Percentiles rank a stretch among this genome's conserved stretches.
Conservation (phyloP, 2,113 vertebrate species). For the Jaculus jaculus region DNA sequence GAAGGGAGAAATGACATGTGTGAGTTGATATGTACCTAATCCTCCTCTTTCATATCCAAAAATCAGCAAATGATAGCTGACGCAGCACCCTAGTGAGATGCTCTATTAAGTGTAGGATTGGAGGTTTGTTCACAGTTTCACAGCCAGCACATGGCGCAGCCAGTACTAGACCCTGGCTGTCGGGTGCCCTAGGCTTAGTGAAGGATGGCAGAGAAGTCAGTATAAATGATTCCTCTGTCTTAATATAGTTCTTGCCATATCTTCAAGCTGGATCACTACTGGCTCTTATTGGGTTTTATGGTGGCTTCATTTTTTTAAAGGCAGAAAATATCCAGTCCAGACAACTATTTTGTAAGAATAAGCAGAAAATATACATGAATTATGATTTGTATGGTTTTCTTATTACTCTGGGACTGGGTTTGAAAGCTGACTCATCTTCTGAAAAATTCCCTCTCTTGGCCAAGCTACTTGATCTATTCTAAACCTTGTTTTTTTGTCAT, state of each 20-base stretch:
- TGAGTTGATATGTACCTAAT: background rate
- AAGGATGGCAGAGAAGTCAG: background rate
- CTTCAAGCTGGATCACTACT: background rate
- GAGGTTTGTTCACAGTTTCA: background rate
- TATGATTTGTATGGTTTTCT: background rate
- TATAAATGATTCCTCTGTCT: background rate
- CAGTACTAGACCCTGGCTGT: background rate
- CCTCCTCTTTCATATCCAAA: background rate
- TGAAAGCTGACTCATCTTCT: background rate
- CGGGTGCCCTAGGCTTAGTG: background rate
- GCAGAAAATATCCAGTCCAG: background rate
- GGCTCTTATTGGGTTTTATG: background rate
- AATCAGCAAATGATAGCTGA: background rate
- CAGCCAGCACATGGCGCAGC: background rate
- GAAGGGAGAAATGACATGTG: background rate
- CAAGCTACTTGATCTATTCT: background rate
- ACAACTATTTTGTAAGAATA: background rate
- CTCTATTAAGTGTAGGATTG: background rate
- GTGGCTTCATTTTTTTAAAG: conserved; percentile 31
- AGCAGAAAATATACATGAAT: background rate
- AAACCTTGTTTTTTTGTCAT: background rate
- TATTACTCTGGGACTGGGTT: background rate
- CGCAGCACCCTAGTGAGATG: background rate
- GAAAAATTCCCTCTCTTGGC: background rate
- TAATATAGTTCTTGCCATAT: background rate